Conservation (phyloP, 2,888 invertebrate genomes). For the Drosophila rellima region DNA sequence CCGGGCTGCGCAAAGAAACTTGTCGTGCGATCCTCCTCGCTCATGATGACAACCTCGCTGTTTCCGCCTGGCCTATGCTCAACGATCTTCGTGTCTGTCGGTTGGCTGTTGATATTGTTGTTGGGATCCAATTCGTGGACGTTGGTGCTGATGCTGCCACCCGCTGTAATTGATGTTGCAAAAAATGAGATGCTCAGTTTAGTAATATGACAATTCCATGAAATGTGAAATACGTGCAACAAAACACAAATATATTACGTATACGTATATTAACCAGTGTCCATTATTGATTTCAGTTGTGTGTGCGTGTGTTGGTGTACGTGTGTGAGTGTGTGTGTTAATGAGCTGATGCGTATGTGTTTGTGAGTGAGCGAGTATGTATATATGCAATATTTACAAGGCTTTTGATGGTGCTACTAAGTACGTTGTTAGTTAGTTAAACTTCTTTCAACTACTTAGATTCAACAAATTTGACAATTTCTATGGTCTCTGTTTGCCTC, state of each 20-base stretch:
- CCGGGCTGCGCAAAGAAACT: constrained; percentile 98
- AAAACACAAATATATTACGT: constrained; percentile 35
- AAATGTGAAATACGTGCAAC: constrained; percentile 23
- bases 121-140: constrained; percentile 84
- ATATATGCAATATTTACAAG: constrained; percentile 49
- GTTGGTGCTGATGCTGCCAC: constrained; percentile 76
- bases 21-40: constrained; percentile 93
- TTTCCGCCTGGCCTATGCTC: constrained; percentile 86
- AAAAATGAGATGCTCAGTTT: background rate
- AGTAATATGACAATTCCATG: constrained; percentile 8
- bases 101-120: constrained; percentile 83
- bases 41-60: constrained; percentile 92
- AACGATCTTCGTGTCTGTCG: constrained; percentile 83
- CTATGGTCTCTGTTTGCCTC: constrained; percentile 10
- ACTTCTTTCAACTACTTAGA: constrained; percentile 29
- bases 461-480: constrained; percentile 15
- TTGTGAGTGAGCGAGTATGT: constrained; percentile 9
- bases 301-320: constrained; percentile 29
- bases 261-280: constrained; percentile 56
- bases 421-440: constrained; percentile 36
- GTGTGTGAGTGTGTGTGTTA: constrained; percentile 12
- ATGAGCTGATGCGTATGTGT: constrained; percentile 26
- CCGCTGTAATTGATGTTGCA: constrained; percentile 57
- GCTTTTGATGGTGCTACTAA: constrained; percentile 16
- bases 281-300: constrained; percentile 46